Evolutionary conservation across 2,888 invertebrate species (phyloP).

Genomic region (Drosophila kuntzei): DNA sequence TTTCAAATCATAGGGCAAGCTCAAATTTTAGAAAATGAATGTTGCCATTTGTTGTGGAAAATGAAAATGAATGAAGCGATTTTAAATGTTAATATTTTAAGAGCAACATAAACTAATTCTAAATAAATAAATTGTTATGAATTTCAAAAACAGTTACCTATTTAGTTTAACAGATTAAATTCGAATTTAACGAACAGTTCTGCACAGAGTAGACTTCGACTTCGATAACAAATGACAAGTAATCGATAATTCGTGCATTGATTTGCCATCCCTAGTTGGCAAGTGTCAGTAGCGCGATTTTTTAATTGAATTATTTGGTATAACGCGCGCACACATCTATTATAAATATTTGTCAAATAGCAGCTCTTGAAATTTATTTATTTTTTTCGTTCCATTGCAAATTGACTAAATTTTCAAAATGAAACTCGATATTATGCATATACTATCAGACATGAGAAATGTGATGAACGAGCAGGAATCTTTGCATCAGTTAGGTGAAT

Average conservation of each 20-base stretch:
- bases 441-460: neutral
- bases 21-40: slow-evolving; percentile 9
- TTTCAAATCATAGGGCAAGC: slow-evolving; percentile 1
- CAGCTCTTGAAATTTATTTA: neutral
- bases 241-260: neutral
- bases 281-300: slow-evolving; percentile 8
- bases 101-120: slow-evolving; percentile 17
- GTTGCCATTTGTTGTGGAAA: slow-evolving; percentile 19
- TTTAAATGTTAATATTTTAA: slow-evolving; percentile 42
- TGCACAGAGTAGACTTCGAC: neutral
- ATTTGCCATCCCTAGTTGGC: neutral
- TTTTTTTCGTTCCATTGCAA: neutral
- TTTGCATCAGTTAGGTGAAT: neutral
- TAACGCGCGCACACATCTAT: neutral
- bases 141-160: slow-evolving; percentile 6
- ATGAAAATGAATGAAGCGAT: slow-evolving; percentile 8
- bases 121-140: slow-evolving; percentile 37
- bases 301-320: slow-evolving; percentile 1
- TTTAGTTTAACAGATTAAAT: neutral
- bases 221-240: neutral
- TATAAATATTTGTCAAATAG: neutral
- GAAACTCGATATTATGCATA: slow-evolving; percentile 1
- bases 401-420: neutral
- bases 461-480: neutral
- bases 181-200: neutral